Conservation (phyloP, 2,113 vertebrate species). For the Recurvirostra avosetta region DNA sequence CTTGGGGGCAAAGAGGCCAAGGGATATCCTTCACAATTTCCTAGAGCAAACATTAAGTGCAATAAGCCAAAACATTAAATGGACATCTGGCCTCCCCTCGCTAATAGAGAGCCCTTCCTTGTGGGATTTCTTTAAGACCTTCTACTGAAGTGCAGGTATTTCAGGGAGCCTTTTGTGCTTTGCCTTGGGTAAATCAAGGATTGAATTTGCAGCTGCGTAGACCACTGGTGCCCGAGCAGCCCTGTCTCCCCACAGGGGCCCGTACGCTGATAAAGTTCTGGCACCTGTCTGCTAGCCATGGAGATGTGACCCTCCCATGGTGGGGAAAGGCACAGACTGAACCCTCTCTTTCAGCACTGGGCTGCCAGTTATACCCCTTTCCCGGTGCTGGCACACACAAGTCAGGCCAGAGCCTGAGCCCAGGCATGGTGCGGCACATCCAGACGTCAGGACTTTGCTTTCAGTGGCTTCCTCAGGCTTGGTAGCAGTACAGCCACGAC, state of each 20-base stretch:
- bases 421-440: rapidly evolving
- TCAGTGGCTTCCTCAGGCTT: background rate
- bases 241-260: background rate
- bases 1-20: background rate
- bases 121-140: background rate
- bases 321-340: background rate
- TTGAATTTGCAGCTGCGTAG: background rate
- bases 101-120: background rate
- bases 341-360: background rate
- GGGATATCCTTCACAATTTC: background rate
- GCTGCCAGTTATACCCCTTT: background rate
- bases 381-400: background rate
- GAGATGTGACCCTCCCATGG: background rate
- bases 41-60: background rate
- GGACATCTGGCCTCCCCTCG: background rate
- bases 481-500: background rate
- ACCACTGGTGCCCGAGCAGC: background rate
- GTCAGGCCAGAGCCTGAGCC: background rate
- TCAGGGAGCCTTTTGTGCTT: background rate
- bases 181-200: background rate
- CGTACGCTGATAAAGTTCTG: background rate
- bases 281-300: rapidly evolving
- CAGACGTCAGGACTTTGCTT: background rate
- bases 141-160: background rate
- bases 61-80: background rate